Evolutionary conservation across 2,888 invertebrate genomes (phyloP), one percentile per base, ranked within the genome.

Genomic region (Mythimna lalbum): DNA sequence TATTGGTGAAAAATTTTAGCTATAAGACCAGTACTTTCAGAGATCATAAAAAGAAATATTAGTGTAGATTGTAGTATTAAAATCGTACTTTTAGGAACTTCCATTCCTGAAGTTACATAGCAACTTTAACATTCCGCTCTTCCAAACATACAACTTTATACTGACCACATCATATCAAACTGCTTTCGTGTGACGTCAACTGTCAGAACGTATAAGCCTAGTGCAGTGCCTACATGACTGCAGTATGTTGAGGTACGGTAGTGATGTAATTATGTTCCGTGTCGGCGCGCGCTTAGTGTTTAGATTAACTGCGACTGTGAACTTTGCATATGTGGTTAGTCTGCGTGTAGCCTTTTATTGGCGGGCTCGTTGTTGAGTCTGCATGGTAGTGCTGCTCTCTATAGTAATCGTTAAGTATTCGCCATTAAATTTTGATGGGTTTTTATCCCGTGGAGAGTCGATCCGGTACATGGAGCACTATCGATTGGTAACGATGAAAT

Each of bases 191-290:
- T 17, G 7, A 47, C 57, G 49, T 55, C 55, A 33, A n/a, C 31
- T 65, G 69, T 53, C 49, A 50, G 27, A 53, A 59, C 65, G 56
- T 49, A 62, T 36, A 55, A 64, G 47, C 33, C 19, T 31, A 50
- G 57, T 63, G 31, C 27, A 33, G 57, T 33, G 12, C 23, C 39
- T 50, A 63, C 49, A 33, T 27, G 19, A 19, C 19, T 36, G 19
- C 47, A 6, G 14, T 43, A 27, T 36, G 14, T 21, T 23, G 39
- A 23, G 57, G 31, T 21, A 27, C 19, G 14, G 12, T 12, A 50
- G 33, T 63, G 57, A 57, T 57, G 67, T 77, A 64, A 77, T 77
- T 70, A 66, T 55, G 63, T 56, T n/a, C 19, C 52, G 33, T 67
- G 67, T 66, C 31, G n/a, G 70, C 12, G 12, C 21, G 33, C 59